Conservation (phyloP, 2,888 invertebrate species). For the Sinotaia quadrata region DNA sequence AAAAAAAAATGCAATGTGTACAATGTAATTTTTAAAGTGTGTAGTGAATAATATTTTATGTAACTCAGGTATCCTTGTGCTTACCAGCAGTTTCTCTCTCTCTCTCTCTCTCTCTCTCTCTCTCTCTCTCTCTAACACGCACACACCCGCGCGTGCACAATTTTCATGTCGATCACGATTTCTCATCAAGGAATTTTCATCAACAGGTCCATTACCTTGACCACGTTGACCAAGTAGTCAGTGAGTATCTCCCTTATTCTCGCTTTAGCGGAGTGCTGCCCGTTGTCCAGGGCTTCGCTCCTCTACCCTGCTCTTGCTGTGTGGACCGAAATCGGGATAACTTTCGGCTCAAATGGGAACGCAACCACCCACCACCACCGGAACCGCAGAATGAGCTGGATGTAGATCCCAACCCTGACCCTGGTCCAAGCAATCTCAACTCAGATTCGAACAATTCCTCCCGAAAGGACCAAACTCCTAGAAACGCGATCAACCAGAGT, state of each 20-base stretch:
- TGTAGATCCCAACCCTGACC: neutral
- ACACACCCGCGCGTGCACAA: neutral
- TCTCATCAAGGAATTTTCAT: neutral
- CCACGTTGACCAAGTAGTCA: slow-evolving; percentile 52
- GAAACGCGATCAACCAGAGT: neutral
- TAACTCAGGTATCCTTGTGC: no score
- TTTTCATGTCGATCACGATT: neutral
- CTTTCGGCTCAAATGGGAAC: slow-evolving; percentile 31
- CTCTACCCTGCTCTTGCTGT: slow-evolving; percentile 51
- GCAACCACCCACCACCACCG: slow-evolving; percentile 19
- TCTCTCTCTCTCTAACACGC: neutral
- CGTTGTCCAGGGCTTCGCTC: slow-evolving; percentile 31
- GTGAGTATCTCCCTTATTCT: slow-evolving; percentile 56
- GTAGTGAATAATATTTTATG: no score
- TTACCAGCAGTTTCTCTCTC: neutral
- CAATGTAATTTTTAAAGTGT: no score
- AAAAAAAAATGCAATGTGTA: no score
- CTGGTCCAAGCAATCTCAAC: neutral
- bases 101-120: neutral
- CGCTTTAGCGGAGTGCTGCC: slow-evolving; percentile 51
- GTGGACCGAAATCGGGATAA: slow-evolving; percentile 54
- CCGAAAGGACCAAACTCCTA: neutral
- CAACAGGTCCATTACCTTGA: slow-evolving; percentile 32
- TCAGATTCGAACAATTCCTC: neutral
- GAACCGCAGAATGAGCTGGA: slow-evolving; percentile 33